Base-by-base conservation (phyloP, 2,888 invertebrate genomes). In the Platycnemis pennipes region DNA sequence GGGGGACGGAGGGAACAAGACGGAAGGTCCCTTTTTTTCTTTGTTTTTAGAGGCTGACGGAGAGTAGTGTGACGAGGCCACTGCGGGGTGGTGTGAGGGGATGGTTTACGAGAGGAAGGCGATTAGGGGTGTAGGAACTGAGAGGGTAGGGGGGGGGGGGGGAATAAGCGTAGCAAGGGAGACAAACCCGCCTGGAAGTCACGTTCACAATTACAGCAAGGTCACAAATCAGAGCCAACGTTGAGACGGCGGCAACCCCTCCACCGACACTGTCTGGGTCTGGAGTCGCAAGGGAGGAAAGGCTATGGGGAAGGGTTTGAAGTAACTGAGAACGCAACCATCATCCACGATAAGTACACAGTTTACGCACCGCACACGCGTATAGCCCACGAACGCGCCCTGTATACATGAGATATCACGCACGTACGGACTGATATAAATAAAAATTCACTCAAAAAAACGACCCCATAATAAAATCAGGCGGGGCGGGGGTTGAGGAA, bases 161-260 rank as follows among this genome's bases (percentile, higher is more conserved):
- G 77, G 37, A 37, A 8, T 37, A 37, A 16, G 77, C 13, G 37
- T 16, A 16, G 77, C 13, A 77, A 37, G 37, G 77, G 69, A 16
- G 31, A n/a, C 31, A 4, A 26, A 1, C 31, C 77, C 77, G 31
- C 31, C 77, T 37, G 77, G n/a, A 26, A 77, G 77, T 77, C 77
- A 77, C 77, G 77, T 77, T 77, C 77, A 77, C 77, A 77, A 77
- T 77, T 77, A 77, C 77, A 13, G 77, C 77, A 77, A 77, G 77
- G 77, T 77, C 77, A 77, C 77, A 77, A 77, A 77, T 77, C 77
- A 77, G 77, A 77, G 77, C 77, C 13, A 77, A 26, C 37, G 77
- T 77, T 31, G 31, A 77, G 77, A 16, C 77, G 22, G 63, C 26
- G 5, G n/a, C 26, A 22, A 13, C n/a, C 77, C 37, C 31, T 16